Conservation (phyloP, 2,797 vertebrate species). For the Hyperoplus immaculatus region DNA sequence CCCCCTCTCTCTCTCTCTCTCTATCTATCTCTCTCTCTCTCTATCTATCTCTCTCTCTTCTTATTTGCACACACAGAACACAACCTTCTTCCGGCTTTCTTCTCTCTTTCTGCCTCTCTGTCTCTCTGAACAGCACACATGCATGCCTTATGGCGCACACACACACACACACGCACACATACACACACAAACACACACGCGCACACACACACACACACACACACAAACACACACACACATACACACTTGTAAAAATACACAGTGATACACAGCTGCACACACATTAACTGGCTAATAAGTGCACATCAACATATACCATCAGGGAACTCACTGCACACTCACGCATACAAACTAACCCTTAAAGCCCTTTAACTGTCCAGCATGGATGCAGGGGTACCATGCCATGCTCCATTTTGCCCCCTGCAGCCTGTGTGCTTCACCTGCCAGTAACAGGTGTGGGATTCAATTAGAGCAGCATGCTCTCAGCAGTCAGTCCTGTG, state of each 20-base stretch:
- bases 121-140: slow-evolving; percentile 66
- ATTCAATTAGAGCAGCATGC: slow-evolving; percentile 88
- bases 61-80: slow-evolving; percentile 78
- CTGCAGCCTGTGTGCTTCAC: slow-evolving; percentile 79
- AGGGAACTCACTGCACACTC: slow-evolving; percentile 56
- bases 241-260: slow-evolving; percentile 26
- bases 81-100: slow-evolving; percentile 62
- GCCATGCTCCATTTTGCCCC: slow-evolving; percentile 81
- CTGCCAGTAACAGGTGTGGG: slow-evolving; percentile 87
- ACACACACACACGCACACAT: slow-evolving; percentile 31
- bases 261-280: slow-evolving; percentile 34
- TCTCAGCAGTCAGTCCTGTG: slow-evolving; percentile 77
- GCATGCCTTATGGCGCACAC: slow-evolving; percentile 44
- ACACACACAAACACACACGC: slow-evolving; percentile 37
- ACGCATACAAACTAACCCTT: slow-evolving; percentile 53
- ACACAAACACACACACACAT: slow-evolving; percentile 31
- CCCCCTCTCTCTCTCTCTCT: too few relatives aligned
- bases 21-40: too few relatives aligned
- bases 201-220: slow-evolving; percentile 8
- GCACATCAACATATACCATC: slow-evolving; percentile 55
- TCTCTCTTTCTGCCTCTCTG: slow-evolving; percentile 67
- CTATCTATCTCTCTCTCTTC: slow-evolving; percentile 51
- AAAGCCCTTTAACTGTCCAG: slow-evolving; percentile 75
- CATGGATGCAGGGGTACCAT: slow-evolving; percentile 58
- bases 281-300: slow-evolving; percentile 58